phyloP scores from a whole-genome alignment of 2,113 vertebrate species.

The Hemichromis elongatus region DNA sequence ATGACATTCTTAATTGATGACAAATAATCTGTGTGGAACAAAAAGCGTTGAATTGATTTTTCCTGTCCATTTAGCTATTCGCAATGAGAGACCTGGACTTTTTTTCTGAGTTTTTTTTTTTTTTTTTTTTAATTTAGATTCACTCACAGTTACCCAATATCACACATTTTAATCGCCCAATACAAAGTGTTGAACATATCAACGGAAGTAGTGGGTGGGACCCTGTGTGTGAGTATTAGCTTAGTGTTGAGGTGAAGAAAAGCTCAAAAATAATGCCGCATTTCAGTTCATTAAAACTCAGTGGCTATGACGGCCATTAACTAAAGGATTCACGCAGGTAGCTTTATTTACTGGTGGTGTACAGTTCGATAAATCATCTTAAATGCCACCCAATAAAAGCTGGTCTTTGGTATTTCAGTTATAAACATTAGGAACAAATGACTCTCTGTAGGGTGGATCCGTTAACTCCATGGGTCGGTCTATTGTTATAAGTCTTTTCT shows the following conservation, averaged over 20 bases:
- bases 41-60: neutral
- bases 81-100: neutral
- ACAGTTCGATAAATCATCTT: neutral
- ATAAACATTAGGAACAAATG: neutral
- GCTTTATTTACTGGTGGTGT: neutral
- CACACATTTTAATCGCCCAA: neutral
- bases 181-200: neutral
- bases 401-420: neutral
- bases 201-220: conserved; percentile 7
- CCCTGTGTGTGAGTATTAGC: neutral
- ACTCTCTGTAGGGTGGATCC: neutral
- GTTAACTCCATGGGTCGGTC: neutral
- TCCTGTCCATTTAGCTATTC: neutral
- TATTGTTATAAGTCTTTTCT: neutral
- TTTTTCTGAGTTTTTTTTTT: neutral
- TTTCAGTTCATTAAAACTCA: neutral
- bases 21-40: neutral
- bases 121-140: neutral
- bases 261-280: neutral
- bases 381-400: neutral
- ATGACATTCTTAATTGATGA: neutral
- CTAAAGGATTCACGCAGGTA: neutral
- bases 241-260: neutral
- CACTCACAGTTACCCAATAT: neutral
- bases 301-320: neutral